Evolutionary conservation across 2,113 vertebrate species (phyloP).

Genomic region (Vulpes ferrilata): DNA sequence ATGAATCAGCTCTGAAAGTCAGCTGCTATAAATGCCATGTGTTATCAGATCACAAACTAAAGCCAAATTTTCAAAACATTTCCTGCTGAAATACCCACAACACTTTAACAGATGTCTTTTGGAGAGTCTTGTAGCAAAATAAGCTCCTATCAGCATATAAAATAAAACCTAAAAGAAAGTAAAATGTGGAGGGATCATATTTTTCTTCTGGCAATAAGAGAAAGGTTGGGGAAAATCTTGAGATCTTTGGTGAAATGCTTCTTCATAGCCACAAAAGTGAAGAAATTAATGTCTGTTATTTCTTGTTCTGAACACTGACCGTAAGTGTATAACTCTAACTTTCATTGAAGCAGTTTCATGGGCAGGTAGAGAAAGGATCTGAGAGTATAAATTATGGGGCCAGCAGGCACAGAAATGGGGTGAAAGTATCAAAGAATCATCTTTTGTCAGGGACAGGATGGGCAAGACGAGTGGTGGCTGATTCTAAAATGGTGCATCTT

Average conservation of each 20-base stretch:
- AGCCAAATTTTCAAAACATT: constrained; percentile 83
- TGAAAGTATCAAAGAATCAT: constrained; percentile 32
- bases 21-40: constrained; percentile 79
- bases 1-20: constrained; percentile 72
- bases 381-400: not conserved
- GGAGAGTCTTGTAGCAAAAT: constrained; percentile 82
- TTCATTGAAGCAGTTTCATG: constrained; percentile 48
- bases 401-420: constrained; percentile 27
- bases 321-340: constrained; percentile 9
- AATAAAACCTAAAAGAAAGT: constrained; percentile 79
- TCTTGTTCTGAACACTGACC: constrained; percentile 49
- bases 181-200: constrained; percentile 60
- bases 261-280: constrained; percentile 65
- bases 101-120: constrained; percentile 81
- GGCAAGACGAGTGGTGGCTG: not conserved
- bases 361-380: constrained; percentile 23
- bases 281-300: constrained; percentile 66
- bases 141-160: constrained; percentile 80
- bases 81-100: constrained; percentile 74
- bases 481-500: constrained; percentile 32
- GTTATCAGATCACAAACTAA: constrained; percentile 82
- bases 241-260: constrained; percentile 69
- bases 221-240: constrained; percentile 47
- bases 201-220: constrained; percentile 14
- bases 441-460: constrained; percentile 45